Evolutionary conservation across 2,888 invertebrate species (phyloP).

Genomic region (Orthosia cruda): DNA sequence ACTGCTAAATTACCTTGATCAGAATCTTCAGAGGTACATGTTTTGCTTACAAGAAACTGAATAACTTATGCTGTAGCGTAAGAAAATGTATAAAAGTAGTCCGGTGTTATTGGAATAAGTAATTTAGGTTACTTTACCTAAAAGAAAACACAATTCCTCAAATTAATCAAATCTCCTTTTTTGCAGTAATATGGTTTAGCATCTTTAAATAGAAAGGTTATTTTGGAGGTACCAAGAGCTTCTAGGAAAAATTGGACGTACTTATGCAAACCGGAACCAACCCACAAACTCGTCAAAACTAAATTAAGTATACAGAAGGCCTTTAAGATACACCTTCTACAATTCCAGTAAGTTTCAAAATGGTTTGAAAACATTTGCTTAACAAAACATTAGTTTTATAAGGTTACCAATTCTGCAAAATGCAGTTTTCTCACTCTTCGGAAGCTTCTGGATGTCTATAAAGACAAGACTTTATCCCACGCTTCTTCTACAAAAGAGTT

Average conservation of each 20-base stretch:
- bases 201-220: conserved; percentile 5
- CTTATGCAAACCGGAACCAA: no score
- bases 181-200: background rate
- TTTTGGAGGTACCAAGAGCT: conserved; percentile 6
- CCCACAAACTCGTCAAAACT: no score
- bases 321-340: no score
- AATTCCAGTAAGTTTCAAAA: no score
- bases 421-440: background rate
- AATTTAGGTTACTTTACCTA: conserved; percentile 16
- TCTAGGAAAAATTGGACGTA: background rate
- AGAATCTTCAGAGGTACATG: conserved; percentile 54
- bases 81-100: conserved; percentile 18
- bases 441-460: background rate
- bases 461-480: background rate
- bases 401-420: no score
- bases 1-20: conserved; percentile 61
- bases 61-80: conserved; percentile 28
- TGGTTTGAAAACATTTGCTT: no score
- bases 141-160: background rate
- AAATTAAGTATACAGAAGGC: no score
- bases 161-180: conserved; percentile 24
- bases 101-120: conserved; percentile 24
- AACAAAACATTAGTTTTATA: no score
- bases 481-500: background rate
- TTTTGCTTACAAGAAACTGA: conserved; percentile 42